Evolutionary conservation across 2,888 invertebrate species (phyloP).

Genomic region (Lamproptera curius): DNA sequence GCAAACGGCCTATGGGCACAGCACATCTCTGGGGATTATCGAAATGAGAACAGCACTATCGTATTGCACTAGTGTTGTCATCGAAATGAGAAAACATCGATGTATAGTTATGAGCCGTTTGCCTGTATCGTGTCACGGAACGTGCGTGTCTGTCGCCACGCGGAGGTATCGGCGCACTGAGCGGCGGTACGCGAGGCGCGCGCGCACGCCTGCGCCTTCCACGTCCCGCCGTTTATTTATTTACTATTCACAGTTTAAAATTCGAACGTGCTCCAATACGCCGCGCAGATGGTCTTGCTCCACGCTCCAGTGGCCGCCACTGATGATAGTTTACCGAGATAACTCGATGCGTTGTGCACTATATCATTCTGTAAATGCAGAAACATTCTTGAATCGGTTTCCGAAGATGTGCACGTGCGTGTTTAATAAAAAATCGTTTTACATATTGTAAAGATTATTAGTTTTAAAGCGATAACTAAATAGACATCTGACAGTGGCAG

Average conservation of each 20-base stretch:
- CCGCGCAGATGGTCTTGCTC: constrained; percentile 44
- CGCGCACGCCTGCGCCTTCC: constrained; percentile 57
- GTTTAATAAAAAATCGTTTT: no score
- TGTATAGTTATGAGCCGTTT: no score
- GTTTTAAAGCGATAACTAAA: no score
- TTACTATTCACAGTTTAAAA: constrained; percentile 72
- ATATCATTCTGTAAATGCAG: no score
- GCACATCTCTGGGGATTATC: no score
- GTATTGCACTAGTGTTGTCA: constrained; percentile 25
- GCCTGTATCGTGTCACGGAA: constrained; percentile 27
- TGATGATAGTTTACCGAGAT: constrained; percentile 15
- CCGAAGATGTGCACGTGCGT: no score
- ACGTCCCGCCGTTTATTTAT: constrained; percentile 59
- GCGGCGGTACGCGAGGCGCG: constrained; percentile 40
- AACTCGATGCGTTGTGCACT: constrained; percentile 5
- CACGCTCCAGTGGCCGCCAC: constrained; percentile 20
- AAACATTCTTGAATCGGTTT: no score
- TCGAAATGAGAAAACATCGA: constrained; percentile 30
- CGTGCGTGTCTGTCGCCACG: constrained; percentile 60
- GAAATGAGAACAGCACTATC: constrained; percentile 33
- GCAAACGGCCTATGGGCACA: no score
- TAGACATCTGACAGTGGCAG: background rate
- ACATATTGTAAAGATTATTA: no score
- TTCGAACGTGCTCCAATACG: constrained; percentile 67
- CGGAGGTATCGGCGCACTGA: constrained; percentile 65